Base-by-base conservation (phyloP, 2,113 vertebrate genomes). In the Eulacestoma nigropectus region DNA sequence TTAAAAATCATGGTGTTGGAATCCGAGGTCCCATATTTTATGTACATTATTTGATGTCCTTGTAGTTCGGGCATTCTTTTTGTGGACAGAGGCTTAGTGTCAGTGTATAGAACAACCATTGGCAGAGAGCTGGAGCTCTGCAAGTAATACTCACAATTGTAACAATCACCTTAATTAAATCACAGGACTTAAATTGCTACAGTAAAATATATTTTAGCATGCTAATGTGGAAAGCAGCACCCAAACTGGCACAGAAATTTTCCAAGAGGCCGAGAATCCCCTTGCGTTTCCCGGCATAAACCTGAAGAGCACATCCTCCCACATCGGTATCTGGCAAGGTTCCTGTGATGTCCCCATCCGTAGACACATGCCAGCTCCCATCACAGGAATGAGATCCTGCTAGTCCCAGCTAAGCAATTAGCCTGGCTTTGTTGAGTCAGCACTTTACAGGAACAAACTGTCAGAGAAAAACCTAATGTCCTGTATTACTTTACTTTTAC, bases 91-190 rank as follows among this genome's bases (percentile, higher is more conserved):
- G 9, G 20, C 78, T 62, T 20, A 22, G 27, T 65, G 41, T 49
- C 35, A 29, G 42, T 7, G 7, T 79, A 78, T 63, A 33, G 44
- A 91, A 22, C n/a, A 65, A 42, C 11, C 33, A 8, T 46, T 59
- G 68, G 29, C 84, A 69, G 50, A 46, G 37, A 70, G 44, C 26
- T 84, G 42, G 44, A 81, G 30, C 16, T 82, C 84, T 84, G 32
- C 64, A 92, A 73, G 49, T 37, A 76, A 42, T 35, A 9, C 3
- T 81, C 41, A 47, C 10, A 25, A 10, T 69, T 70, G 41, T 13
- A 82, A 27, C 49, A 69, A 74, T 50, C 30, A 79, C 46, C 9
- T 68, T 56, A 89, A 83, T 78, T 81, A 85, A 87, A 87, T 41
- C 9, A 50, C 20, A 89, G 70, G 39, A 37, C 1, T 0, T 46